Evolutionary conservation across 1,140 invertebrate genomes (phyloP).

Genomic region (Apolygus lucorum): DNA sequence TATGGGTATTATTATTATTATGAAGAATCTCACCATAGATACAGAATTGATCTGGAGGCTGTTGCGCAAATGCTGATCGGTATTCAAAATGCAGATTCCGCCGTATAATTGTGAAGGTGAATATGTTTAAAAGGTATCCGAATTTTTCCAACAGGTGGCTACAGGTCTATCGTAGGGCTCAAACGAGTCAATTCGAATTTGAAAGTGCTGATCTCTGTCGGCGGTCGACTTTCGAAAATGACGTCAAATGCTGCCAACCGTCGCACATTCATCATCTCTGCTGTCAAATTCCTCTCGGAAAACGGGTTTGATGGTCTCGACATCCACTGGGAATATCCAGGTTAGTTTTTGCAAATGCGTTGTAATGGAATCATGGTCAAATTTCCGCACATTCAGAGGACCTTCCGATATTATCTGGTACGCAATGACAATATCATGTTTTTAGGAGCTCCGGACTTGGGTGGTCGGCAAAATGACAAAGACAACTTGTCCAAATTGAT

Average conservation of each 20-base stretch:
- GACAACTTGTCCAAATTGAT: constrained; percentile 43
- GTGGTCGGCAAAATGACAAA: constrained; percentile 43
- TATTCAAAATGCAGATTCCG: no score
- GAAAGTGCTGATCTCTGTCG: constrained; percentile 43
- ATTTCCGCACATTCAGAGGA: no score
- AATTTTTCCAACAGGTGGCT: no score
- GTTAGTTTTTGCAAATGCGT: constrained; percentile 31
- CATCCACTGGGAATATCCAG: constrained; percentile 51
- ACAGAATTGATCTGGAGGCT: no score
- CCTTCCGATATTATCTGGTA: no score
- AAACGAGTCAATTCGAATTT: constrained; percentile 47
- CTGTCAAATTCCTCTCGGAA: constrained; percentile 44
- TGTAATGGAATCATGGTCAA: no score
- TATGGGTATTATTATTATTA: no score
- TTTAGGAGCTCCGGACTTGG: constrained; percentile 38
- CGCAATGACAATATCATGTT: no score
- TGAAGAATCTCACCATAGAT: no score
- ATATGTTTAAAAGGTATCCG: no score
- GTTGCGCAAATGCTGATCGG: no score
- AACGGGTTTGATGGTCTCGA: constrained; percentile 54
- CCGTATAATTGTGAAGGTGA: no score
- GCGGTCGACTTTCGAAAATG: constrained; percentile 45
- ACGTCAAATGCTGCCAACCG: constrained; percentile 37
- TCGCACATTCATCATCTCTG: constrained; percentile 44
- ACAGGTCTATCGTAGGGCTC: constrained; percentile 44